Conservation (phyloP, 2,113 vertebrate species). For the Miniopterus natalensis region DNA sequence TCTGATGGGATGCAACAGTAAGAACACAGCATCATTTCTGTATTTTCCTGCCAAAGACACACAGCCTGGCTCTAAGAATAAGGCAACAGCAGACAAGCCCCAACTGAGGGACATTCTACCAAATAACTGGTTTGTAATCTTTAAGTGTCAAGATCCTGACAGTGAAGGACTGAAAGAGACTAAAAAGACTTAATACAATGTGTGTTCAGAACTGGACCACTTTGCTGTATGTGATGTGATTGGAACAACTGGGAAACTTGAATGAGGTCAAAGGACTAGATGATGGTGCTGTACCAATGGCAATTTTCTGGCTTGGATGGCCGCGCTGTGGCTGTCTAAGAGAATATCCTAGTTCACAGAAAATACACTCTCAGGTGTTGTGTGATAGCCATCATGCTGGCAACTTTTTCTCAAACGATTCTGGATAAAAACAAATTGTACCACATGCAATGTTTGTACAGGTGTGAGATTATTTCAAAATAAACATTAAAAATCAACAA, state of each 20-base stretch:
- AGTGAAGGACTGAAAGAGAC: neutral
- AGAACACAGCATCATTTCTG: no score
- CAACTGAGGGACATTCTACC: neutral
- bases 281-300: neutral
- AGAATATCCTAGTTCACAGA: neutral
- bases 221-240: neutral
- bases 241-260: neutral
- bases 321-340: neutral
- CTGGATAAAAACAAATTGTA: neutral
- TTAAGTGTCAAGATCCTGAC: neutral
- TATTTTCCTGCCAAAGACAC: neutral
- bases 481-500: constrained; percentile 52
- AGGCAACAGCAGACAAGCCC: neutral
- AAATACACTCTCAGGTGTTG: neutral
- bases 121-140: neutral
- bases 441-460: neutral
- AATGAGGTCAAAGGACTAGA: neutral
- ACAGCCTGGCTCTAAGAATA: neutral
- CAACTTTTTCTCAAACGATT: constrained; percentile 14
- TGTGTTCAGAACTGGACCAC: neutral
- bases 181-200: neutral
- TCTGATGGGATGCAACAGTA: neutral
- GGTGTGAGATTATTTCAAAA: constrained; percentile 40
- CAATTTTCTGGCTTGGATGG: neutral
- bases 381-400: neutral